phyloP scores from a whole-genome alignment of 2,113 vertebrate species.

The Dendrocopos noguchii region DNA sequence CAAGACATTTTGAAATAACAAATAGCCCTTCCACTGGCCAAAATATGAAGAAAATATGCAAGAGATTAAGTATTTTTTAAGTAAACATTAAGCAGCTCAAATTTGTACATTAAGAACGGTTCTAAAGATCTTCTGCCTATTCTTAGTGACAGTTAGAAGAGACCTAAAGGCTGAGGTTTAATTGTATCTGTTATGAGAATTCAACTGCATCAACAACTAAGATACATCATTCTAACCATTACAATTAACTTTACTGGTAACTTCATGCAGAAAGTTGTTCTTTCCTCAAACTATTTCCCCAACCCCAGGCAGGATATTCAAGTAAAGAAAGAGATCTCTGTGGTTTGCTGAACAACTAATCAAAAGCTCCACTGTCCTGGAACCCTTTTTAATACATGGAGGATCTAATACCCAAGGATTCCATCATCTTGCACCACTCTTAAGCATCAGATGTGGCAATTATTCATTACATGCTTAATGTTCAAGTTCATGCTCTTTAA shows the following conservation, averaged over 20 bases:
- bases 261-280: neutral
- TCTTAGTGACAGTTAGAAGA: neutral
- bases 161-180: neutral
- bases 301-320: neutral
- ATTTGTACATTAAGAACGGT: neutral
- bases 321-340: neutral
- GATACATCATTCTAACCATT: neutral
- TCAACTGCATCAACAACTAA: neutral
- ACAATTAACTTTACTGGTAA: neutral
- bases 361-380: neutral
- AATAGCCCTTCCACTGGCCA: constrained; percentile 21
- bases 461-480: neutral
- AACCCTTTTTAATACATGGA: neutral
- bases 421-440: neutral
- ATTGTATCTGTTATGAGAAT: neutral
- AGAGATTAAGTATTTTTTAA: constrained; percentile 6
- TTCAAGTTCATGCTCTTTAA: neutral
- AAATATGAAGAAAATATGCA: constrained; percentile 33
- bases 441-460: neutral
- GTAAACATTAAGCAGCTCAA: constrained; percentile 29
- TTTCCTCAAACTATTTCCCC: neutral
- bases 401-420: neutral
- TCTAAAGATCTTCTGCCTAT: neutral
- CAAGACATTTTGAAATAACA: constrained; percentile 53
- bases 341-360: neutral